Base-by-base conservation (phyloP, 2,113 vertebrate genomes). In the Hydropotes inermis region DNA sequence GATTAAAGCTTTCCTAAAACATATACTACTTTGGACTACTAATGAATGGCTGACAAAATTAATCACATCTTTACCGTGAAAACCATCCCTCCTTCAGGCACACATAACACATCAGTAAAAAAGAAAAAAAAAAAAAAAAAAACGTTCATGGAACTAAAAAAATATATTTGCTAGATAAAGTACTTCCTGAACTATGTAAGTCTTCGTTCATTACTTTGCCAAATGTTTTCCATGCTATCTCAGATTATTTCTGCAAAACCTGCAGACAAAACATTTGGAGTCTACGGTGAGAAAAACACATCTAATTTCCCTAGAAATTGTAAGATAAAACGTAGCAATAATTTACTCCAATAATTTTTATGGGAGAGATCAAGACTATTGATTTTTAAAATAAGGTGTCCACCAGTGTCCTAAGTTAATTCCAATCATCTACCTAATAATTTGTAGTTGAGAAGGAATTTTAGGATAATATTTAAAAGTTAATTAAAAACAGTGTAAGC, bases 401-500 rank as follows among this genome's bases (percentile, higher is more conserved):
- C 67, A 23, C 96, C 60, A 78, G 54, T 78, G 7, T 91, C 60
- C 94, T 28, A 90, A 87, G 21, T 96, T 97, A 85, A 95, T 97
- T 91, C 94, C 60, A 43, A 87, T 52, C 89, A 61, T 95, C 30
- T 47, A 96, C 82, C 5, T 36, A 98, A 98, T 97, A 89, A 98
- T 33, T 96, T 79, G 95, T 97, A 87, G 84, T 97, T 74, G 85
- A 97, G 54, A 54, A 98, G 93, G 28, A 98, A 98, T 97, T 70
- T 96, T 94, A 84, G 87, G 85, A 64, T 94, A 96, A 84, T 94
- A 98, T 54, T 98, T 96, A 98, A 98, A 98, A 96, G 54, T 98
- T 98, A 99, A 99, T 99, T 98, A 99, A 98, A 98, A 98, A 97
- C 54, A 21, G 28, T 55, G 97, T 98, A 98, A 98, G 98, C 98